Percentiles rank a stretch among this genome's conserved stretches.
phyloP scores from a whole-genome alignment of 2,888 invertebrate genomes.

The Dynastes maya region DNA sequence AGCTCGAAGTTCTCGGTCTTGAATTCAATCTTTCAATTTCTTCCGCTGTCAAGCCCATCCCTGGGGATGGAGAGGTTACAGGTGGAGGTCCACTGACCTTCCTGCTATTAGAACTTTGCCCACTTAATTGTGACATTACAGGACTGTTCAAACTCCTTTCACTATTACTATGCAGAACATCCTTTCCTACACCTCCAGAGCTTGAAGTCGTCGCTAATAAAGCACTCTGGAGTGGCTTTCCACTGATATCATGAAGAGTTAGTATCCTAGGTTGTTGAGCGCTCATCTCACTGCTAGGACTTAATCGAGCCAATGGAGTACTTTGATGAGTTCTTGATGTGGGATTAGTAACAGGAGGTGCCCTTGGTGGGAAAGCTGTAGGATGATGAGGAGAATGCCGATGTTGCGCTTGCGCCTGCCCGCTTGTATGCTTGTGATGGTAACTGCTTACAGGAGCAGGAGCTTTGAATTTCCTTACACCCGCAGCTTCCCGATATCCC shows the following conservation, averaged over 20 bases:
- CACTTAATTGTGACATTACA: conserved; percentile 92
- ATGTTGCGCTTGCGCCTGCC: conserved; percentile 79
- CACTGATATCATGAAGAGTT: conserved; percentile 94
- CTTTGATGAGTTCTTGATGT: conserved; percentile 87
- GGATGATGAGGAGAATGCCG: conserved; percentile 86
- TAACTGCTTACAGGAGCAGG: conserved; percentile 86
- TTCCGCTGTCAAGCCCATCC: conserved; percentile 91
- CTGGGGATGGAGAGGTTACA: conserved; percentile 79
- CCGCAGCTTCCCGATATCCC: conserved; percentile 89
- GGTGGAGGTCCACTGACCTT: conserved; percentile 81
- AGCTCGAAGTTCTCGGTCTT: conserved; percentile 89
- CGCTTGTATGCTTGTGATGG: conserved; percentile 83
- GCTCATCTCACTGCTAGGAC: conserved; percentile 93
- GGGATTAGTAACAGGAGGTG: conserved; percentile 81
- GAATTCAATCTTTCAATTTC: conserved; percentile 93
- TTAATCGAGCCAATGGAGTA: conserved; percentile 90
- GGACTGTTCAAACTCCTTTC: conserved; percentile 94
- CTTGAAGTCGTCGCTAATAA: conserved; percentile 91
- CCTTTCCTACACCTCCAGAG: conserved; percentile 90
- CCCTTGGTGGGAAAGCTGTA: conserved; percentile 82
- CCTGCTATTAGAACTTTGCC: conserved; percentile 87
- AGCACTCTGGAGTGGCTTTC: conserved; percentile 92
- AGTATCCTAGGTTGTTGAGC: conserved; percentile 92
- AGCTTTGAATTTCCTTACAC: conserved; percentile 89
- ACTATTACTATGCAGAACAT: conserved; percentile 91